phyloP scores from a whole-genome alignment of 2,888 invertebrate genomes.

The Euproctis similis region DNA sequence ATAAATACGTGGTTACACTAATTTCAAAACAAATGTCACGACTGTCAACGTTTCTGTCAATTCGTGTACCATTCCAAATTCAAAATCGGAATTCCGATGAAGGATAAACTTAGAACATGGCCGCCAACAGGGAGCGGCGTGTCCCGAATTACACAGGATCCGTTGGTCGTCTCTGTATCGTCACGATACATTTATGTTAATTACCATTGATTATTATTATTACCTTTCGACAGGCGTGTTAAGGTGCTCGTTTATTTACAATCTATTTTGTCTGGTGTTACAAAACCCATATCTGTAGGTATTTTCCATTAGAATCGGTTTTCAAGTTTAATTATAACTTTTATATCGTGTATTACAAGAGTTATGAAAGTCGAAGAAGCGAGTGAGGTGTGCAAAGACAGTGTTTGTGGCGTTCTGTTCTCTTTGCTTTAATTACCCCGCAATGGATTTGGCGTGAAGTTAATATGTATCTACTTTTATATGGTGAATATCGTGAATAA shows the following conservation, averaged over 20 bases:
- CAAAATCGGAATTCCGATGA: slow-evolving; percentile 27
- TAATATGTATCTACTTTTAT: no score
- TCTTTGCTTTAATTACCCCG: no score
- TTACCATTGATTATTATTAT: slow-evolving; percentile 26
- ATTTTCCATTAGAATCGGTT: no score
- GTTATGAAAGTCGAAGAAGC: no score
- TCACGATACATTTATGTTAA: slow-evolving; percentile 37
- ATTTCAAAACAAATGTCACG: not conserved
- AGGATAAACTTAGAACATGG: slow-evolving; percentile 44
- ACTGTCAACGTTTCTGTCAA: slow-evolving; percentile 7
- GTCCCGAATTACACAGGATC: slow-evolving; percentile 41
- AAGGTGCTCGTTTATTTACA: slow-evolving; percentile 16
- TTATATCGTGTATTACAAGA: no score
- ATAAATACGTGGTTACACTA: not conserved
- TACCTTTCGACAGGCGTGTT: slow-evolving; percentile 13
- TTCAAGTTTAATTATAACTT: no score
- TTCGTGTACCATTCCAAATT: slow-evolving; percentile 18
- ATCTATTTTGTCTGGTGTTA: slow-evolving; percentile 14
- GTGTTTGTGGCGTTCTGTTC: no score
- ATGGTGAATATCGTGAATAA: no score
- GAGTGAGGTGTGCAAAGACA: no score
- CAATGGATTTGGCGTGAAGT: no score
- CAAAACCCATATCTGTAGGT: no score
- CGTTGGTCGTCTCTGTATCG: slow-evolving; percentile 46
- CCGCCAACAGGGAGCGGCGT: slow-evolving; percentile 32